Conservation (phyloP, 2,113 vertebrate genomes). For the Fregata magnificens region DNA sequence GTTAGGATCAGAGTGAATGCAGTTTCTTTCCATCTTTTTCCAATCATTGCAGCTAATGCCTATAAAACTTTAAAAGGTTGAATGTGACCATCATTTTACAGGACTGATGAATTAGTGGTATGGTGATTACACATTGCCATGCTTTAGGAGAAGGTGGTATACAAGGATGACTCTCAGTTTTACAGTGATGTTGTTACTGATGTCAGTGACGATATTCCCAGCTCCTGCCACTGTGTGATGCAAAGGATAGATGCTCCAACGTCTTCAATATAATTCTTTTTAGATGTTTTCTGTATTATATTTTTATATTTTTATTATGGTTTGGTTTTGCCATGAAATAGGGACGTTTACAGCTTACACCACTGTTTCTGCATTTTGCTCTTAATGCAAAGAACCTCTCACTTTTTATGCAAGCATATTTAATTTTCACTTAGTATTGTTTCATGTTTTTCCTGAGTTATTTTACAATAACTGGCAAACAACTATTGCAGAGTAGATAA, state of each 20-base stretch:
- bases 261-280: not conserved
- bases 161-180: not conserved
- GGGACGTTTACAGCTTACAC: not conserved
- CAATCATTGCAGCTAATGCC: not conserved
- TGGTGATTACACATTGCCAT: not conserved
- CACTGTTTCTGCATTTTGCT: not conserved
- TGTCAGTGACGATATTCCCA: not conserved
- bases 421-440: not conserved
- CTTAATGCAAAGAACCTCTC: not conserved
- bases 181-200: not conserved
- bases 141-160: not conserved
- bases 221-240: not conserved
- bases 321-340: not conserved
- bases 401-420: not conserved
- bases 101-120: not conserved
- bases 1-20: not conserved
- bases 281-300: not conserved
- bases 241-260: not conserved
- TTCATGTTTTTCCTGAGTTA: not conserved
- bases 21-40: not conserved
- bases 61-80: not conserved
- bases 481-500: not conserved
- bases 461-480: not conserved
- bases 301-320: not conserved
- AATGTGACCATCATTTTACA: not conserved